Conservation (phyloP, 2,113 vertebrate species). For the Neofelis nebulosa region DNA sequence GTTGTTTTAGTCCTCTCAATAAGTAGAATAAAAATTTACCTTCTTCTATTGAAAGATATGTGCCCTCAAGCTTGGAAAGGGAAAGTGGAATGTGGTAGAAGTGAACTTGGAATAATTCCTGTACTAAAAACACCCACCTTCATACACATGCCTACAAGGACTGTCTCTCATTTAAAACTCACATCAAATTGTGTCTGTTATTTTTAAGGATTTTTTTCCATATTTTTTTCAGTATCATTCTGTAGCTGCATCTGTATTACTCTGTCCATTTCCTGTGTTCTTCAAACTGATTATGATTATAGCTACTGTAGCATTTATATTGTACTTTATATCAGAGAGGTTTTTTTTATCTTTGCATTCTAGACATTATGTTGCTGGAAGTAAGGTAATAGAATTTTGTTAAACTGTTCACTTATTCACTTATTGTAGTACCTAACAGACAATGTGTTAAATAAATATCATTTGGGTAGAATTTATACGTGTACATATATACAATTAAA, state of each 20-base stretch:
- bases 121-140: neutral
- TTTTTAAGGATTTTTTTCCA: neutral
- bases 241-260: neutral
- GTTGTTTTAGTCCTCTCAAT: neutral
- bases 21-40: neutral
- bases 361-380: neutral
- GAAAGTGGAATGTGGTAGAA: accelerated
- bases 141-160: neutral
- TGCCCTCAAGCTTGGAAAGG: neutral
- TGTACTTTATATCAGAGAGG: neutral
- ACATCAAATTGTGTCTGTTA: neutral
- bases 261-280: neutral
- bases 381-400: neutral
- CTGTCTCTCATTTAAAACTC: neutral
- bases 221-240: neutral
- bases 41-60: neutral
- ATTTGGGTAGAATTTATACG: neutral
- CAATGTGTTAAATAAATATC: neutral
- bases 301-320: neutral
- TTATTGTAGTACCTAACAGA: neutral
- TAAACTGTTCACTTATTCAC: neutral
- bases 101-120: neutral
- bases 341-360: neutral
- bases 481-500: too few relatives aligned
- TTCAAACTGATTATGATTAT: neutral